Evolutionary conservation across 2,888 invertebrate genomes (phyloP), one percentile per base, ranked within the genome.

Genomic region (Lacanobia oleracea): DNA sequence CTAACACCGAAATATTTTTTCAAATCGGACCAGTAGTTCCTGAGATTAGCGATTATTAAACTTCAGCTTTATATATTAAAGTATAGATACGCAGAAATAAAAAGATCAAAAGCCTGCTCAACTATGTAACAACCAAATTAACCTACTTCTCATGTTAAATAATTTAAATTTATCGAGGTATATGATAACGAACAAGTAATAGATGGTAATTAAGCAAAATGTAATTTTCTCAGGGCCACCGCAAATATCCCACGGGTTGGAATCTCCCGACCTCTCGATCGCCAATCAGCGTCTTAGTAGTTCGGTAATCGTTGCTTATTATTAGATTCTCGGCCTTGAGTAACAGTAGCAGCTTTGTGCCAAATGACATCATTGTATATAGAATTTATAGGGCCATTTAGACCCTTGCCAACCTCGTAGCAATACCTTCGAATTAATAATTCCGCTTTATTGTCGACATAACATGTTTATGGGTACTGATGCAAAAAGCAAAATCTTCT

Each of bases 301-400:
- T 53, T 40, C 10, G 43, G 77, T 69, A 54, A 67, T 69, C 23
- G 60, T 82, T 59, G 72, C 77, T 74, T 72, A 61, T 69, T 78
- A 83, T 72, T 67, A 69, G 40, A 72, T 70, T 12, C 63, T 62
- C 56, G 66, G 67, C 81, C 79, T 86, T 83, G 84, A 71, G 67
- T 56, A 71, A 71, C 77, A 70, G 73, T 43, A 71, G 67, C 70
- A 74, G 61, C 56, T 43, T 68, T 79, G 77, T 72, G 84, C 79
- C 86, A 80, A 82, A 84, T 80, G 73, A 76, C 76, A 86, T 76
- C 74, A 82, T 82, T 83, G 77, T 76, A 72, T 73, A 72, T 73
- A 70, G 53, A 79, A 84, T 85, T 82, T 86, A 85, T 85, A 21
- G 72, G 14, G 56, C 63, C 77, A 76, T 84, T 83, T 70, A 82